Percentiles rank a stretch among this genome's conserved stretches.
phyloP scores from a whole-genome alignment of 2,113 vertebrate species.

The Brachypodius melanocephalos region DNA sequence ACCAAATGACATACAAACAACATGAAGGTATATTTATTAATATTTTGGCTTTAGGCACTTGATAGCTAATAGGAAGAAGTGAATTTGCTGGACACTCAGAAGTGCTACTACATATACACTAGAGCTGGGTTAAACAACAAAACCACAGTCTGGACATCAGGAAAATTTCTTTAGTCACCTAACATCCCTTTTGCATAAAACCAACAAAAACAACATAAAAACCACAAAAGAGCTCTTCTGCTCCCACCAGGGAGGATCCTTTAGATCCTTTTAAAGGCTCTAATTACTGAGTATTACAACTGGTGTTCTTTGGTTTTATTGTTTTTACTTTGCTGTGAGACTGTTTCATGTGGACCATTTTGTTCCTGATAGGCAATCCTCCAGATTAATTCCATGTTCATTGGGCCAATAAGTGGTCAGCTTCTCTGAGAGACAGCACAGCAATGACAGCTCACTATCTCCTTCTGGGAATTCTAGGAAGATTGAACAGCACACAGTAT shows the following conservation, averaged over 20 bases:
- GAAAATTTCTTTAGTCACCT: not conserved
- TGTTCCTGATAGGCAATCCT: not conserved
- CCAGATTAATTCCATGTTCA: constrained; percentile 3
- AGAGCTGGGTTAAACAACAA: not conserved
- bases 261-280: not conserved
- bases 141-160: not conserved
- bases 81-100: not conserved
- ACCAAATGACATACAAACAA: not conserved
- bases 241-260: not conserved
- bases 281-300: not conserved
- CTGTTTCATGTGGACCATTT: not conserved
- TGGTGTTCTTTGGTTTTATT: not conserved
- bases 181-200: not conserved
- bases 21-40: not conserved
- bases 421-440: not conserved
- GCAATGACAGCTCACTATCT: not conserved
- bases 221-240: not conserved
- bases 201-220: not conserved
- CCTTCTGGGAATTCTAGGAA: not conserved
- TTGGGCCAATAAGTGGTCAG: not conserved
- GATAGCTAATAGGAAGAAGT: not conserved
- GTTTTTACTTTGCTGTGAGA: not conserved
- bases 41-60: not conserved
- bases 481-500: not conserved
- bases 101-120: not conserved